phyloP scores from a whole-genome alignment of 2,797 vertebrate species.

The Mormyrus proboscirostris region DNA sequence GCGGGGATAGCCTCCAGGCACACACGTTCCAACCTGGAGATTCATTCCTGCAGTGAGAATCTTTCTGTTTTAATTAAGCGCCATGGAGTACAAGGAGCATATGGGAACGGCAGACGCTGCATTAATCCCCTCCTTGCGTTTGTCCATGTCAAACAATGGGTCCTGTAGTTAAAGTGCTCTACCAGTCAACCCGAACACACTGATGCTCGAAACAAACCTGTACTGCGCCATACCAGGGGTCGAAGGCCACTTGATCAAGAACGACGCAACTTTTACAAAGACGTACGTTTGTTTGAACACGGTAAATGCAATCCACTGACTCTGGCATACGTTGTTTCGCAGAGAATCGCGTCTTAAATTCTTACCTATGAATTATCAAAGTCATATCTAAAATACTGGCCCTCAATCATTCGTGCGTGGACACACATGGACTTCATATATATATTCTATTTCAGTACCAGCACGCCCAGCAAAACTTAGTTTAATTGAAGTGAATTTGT shows the following conservation, averaged over 20 bases:
- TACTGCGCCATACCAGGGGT: conserved; percentile 13
- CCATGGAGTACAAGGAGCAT: conserved; percentile 54
- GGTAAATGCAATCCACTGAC: background rate
- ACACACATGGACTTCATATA: background rate
- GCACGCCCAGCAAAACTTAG: background rate
- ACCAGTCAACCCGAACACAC: conserved; percentile 17
- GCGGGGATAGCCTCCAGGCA: conserved; percentile 44
- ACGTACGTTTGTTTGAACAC: background rate
- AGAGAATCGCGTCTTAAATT: background rate
- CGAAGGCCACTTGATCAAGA: conserved; percentile 14
- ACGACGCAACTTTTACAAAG: background rate
- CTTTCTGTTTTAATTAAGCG: conserved; percentile 65
- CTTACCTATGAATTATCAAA: background rate
- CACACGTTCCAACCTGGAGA: conserved; percentile 38
- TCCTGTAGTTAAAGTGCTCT: conserved; percentile 26
- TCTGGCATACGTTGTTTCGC: background rate
- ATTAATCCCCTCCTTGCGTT: conserved; percentile 57
- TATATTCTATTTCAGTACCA: background rate
- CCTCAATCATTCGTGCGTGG: background rate
- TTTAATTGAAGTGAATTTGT: background rate
- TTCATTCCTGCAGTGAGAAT: conserved; percentile 52
- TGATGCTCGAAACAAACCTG: conserved; percentile 25
- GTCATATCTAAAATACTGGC: background rate
- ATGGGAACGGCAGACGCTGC: conserved; percentile 62
- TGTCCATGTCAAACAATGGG: conserved; percentile 53